phyloP scores from a whole-genome alignment of 2,113 vertebrate species.

The Trinectes maculatus region DNA sequence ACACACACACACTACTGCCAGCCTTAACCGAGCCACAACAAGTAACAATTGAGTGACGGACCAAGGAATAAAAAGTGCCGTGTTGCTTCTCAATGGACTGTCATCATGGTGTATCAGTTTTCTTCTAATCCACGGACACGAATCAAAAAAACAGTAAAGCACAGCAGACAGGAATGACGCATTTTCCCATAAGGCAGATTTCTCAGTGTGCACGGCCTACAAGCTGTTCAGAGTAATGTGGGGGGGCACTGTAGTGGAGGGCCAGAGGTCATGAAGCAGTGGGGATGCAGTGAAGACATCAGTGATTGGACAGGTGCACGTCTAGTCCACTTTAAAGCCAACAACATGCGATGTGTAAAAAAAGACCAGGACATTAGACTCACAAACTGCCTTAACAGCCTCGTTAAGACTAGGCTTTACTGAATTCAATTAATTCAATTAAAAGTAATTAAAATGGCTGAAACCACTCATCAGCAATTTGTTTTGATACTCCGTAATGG shows the following conservation, averaged over 20 bases:
- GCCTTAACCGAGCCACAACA: slow-evolving; percentile 36
- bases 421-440: too few species aligned
- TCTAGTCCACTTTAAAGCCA: slow-evolving; percentile 20
- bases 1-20: slow-evolving; percentile 22
- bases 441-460: too few species aligned
- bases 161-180: slow-evolving; percentile 63
- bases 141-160: slow-evolving; percentile 65
- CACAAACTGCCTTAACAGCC: too few species aligned
- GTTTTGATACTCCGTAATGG: not conserved
- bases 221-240: slow-evolving; percentile 50
- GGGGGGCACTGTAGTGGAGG: slow-evolving; percentile 48
- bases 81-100: slow-evolving; percentile 44
- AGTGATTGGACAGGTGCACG: slow-evolving; percentile 54
- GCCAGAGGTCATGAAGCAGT: slow-evolving; percentile 44
- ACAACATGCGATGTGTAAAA: slow-evolving; percentile 15
- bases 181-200: slow-evolving; percentile 48
- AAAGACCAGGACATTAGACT: too few species aligned
- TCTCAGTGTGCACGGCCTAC: slow-evolving; percentile 58
- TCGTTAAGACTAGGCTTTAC: too few species aligned
- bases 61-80: slow-evolving; percentile 52
- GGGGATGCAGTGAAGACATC: slow-evolving; percentile 21
- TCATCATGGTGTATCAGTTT: slow-evolving; percentile 52
- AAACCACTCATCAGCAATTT: too few species aligned
- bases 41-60: slow-evolving; percentile 39
- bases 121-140: slow-evolving; percentile 65